phyloP scores from a whole-genome alignment of 2,888 invertebrate species.

The Diplolepis rosae region DNA sequence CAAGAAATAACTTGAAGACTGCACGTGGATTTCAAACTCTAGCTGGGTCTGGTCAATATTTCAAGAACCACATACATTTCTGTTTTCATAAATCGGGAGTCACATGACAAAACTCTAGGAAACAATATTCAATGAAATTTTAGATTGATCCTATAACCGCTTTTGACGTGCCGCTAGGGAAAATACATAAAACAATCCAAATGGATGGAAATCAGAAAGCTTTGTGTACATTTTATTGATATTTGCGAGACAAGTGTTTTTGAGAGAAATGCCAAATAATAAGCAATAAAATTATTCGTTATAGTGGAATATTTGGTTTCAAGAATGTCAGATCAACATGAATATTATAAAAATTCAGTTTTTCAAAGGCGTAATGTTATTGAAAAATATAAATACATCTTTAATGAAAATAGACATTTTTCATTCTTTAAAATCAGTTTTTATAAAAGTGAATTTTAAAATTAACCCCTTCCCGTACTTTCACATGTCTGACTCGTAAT shows the following conservation, averaged over 20 bases:
- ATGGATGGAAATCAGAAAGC: neutral
- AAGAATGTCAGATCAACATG: too few relatives aligned
- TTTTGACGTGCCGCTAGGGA: neutral
- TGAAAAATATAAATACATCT: too few relatives aligned
- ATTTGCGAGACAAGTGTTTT: neutral
- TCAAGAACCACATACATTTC: neutral
- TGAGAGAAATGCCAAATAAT: neutral
- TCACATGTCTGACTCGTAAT: too few relatives aligned
- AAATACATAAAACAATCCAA: neutral
- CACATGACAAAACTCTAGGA: neutral
- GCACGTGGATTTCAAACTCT: neutral
- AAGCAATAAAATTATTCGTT: neutral
- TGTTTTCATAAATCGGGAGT: neutral
- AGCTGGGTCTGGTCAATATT: neutral
- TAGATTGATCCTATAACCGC: neutral
- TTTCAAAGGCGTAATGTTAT: too few relatives aligned
- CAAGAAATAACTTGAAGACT: neutral
- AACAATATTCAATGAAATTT: neutral
- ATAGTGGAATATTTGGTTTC: neutral
- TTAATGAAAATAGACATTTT: too few relatives aligned
- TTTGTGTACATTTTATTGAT: neutral
- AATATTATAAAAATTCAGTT: too few relatives aligned
- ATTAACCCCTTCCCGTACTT: too few relatives aligned
- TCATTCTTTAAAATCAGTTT: too few relatives aligned
- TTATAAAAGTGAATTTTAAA: too few relatives aligned